Evolutionary conservation across 2,888 invertebrate genomes (phyloP), one percentile per base, ranked within the genome.

Genomic region (Scaptomyza cyrtandrae): DNA sequence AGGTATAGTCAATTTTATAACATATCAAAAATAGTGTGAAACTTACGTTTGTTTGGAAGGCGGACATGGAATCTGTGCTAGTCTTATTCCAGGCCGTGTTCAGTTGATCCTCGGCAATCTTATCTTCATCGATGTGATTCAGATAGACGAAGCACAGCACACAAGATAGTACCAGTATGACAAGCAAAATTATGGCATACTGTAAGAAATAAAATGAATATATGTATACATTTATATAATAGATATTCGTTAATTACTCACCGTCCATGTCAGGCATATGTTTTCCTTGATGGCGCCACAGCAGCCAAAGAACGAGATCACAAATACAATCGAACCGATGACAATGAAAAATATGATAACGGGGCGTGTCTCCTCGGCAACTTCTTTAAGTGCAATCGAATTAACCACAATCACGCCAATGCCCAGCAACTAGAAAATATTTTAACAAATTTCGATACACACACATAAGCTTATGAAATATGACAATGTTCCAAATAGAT

Each of bases 241-340:
- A 24, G 14, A 10, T 19, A 3, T 24, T 13, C 33, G 9, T 24
- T 24, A 1, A 29, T 29, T 2, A 78, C 95, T 94, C 92, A 97
- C 97, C 89, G 95, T 95, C 91, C 96, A 94, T 59, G 96, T 94
- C 94, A 97, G 95, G 92, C 96, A 97, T 90, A 96, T 95, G 91
- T 95, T 97, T 92, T 97, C 97, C 76, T 96, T 94, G 74, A 96
- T 94, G 9, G 97, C 97, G 19, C 97, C 98, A 90, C 97, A 97
- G 92, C 97, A 98, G 68, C 97, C 97, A 89, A 97, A 95, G 93
- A 97, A 97, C 0, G 97, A 96, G 74, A 97, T 95, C 75, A 96
- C 89, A 90, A 97, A 96, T 74, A 96, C 94, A 43, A 96, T 89
- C 10, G 94, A 93, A 3, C 96, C 96, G 70, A 96, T 92, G 44